Percentiles rank a stretch among this genome's conserved stretches.
These are phyloP conservation scores for Gnathonemus echidnorhynchus DNA, from an alignment of 2,113 vertebrate genomes.

Conservation along the genomic window DNA sequence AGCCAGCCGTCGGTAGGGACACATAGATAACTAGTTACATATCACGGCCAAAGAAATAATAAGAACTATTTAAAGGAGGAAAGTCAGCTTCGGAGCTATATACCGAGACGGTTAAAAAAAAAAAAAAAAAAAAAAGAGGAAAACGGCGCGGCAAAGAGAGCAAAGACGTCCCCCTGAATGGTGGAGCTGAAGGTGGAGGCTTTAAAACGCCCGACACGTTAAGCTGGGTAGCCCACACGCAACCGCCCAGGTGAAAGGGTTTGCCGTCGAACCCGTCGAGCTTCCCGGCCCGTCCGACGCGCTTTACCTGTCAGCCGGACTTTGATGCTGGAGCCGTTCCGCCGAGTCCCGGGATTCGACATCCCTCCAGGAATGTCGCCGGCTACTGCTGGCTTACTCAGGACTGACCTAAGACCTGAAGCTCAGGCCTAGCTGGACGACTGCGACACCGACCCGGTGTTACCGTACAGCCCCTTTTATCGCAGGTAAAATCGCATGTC, in stretches of 20 bases:
- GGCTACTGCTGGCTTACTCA: conserved; percentile 50
- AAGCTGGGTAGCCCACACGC: not conserved
- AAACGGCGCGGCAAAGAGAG: not conserved
- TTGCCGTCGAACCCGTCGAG: not conserved
- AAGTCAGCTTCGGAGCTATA: not conserved
- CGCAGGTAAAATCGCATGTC: conserved; percentile 50
- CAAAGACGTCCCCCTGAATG: not conserved
- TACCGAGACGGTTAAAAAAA: not conserved
- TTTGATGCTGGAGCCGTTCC: conserved; percentile 95
- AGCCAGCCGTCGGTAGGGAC: not conserved
- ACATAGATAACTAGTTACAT: not conserved
- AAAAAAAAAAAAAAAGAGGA: not conserved
- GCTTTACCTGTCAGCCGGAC: conserved; percentile 89
- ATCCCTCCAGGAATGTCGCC: conserved; percentile 66
- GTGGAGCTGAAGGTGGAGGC: not conserved
- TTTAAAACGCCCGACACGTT: not conserved
- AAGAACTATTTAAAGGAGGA: not conserved
- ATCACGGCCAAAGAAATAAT: not conserved
- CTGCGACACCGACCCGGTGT: conserved; percentile 33
- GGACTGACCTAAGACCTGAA: conserved; percentile 47
- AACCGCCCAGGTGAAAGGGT: not conserved
- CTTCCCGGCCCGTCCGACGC: not conserved
- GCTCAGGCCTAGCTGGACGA: conserved; percentile 37
- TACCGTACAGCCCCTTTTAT: conserved; percentile 33
- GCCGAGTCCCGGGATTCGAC: conserved; percentile 90